These are phyloP conservation scores for Aegithalos caudatus DNA, from an alignment of 2,113 vertebrate genomes.

Conservation along the genomic window DNA sequence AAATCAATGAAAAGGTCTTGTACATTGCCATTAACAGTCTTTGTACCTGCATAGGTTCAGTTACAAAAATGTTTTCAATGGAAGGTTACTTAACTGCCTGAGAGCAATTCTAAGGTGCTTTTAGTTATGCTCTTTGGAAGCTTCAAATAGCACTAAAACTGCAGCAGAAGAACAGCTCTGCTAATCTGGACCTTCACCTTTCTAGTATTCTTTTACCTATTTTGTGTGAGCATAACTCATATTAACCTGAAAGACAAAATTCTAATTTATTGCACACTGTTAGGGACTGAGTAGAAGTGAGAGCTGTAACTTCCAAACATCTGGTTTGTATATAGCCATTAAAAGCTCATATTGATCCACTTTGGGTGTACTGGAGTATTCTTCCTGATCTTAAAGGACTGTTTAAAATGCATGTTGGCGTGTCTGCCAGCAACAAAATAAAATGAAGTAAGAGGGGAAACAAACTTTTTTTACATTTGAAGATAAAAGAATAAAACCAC, in stretches of 20 bases:
- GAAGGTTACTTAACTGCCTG: neutral
- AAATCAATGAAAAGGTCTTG: neutral
- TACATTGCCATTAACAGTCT: neutral
- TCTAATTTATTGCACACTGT: neutral
- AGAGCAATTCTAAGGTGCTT: neutral
- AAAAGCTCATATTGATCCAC: slow-evolving; percentile 5
- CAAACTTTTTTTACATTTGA: neutral
- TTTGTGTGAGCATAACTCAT: neutral
- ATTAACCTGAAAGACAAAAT: neutral
- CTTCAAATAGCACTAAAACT: neutral
- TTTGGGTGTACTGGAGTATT: neutral
- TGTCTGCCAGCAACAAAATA: neutral
- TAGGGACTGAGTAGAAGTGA: neutral
- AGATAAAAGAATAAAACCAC: neutral
- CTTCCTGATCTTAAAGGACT: neutral
- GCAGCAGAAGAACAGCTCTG: neutral
- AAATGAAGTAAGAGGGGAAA: neutral
- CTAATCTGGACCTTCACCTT: neutral
- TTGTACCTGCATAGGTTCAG: neutral
- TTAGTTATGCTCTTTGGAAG: neutral
- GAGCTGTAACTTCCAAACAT: neutral
- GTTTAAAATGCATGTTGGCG: neutral
- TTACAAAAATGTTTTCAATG: neutral
- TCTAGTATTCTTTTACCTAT: neutral
- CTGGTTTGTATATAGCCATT: neutral